Evolutionary conservation across 2,113 vertebrate genomes (phyloP).

Genomic region (Datnioides undecimradiatus): DNA sequence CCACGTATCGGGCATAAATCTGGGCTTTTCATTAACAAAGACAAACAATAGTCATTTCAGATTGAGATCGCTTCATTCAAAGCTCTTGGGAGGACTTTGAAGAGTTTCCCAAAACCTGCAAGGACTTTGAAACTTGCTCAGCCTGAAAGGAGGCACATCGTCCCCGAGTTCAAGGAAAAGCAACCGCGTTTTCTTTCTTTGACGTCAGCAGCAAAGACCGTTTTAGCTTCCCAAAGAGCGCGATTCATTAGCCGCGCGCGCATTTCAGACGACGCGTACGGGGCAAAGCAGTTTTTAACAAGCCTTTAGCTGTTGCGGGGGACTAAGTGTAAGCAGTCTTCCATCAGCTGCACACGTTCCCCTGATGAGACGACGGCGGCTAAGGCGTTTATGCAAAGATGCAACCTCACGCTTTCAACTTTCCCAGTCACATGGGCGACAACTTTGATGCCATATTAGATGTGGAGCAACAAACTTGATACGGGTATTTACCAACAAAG

Average conservation of each 20-base stretch:
- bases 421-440: constrained; percentile 70
- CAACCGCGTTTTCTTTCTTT: constrained; percentile 7
- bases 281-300: constrained; percentile 79
- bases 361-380: constrained; percentile 72
- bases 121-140: not conserved
- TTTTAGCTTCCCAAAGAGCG: constrained; percentile 22
- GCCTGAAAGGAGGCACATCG: not conserved
- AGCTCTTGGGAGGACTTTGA: constrained; percentile 7
- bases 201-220: constrained; percentile 11
- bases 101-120: not conserved
- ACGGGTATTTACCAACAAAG: constrained; percentile 85
- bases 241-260: constrained; percentile 62
- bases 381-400: constrained; percentile 76
- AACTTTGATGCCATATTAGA: constrained; percentile 81
- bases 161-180: not conserved
- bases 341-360: constrained; percentile 78
- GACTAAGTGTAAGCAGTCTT: constrained; percentile 79
- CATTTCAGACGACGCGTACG: constrained; percentile 38
- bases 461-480: constrained; percentile 78
- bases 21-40: not conserved
- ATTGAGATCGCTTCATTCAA: not conserved
- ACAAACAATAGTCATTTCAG: not conserved
- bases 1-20: not conserved
- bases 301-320: constrained; percentile 79
- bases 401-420: constrained; percentile 76